Percentiles rank a stretch among this genome's conserved stretches.
Evolutionary conservation across 2,797 vertebrate genomes (phyloP).

Genomic region (Kryptopterus vitreolus): DNA sequence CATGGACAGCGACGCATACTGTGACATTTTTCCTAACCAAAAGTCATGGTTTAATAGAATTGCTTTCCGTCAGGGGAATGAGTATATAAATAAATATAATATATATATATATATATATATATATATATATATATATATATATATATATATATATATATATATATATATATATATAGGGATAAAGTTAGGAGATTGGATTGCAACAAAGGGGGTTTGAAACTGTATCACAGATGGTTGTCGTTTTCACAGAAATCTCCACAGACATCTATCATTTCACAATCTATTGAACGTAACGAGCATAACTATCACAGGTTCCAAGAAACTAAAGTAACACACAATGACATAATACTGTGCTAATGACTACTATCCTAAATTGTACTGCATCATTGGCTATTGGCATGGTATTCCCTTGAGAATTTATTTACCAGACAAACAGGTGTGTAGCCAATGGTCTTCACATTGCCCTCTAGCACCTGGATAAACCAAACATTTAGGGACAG

Average conservation of each 20-base stretch:
- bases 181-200: neutral
- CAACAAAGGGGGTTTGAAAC: neutral
- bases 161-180: neutral
- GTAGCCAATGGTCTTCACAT: neutral
- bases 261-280: neutral
- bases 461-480: neutral
- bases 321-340: neutral
- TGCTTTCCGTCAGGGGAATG: neutral
- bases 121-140: neutral
- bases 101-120: neutral
- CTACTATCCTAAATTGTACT: neutral
- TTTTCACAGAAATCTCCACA: neutral
- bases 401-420: neutral
- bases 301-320: neutral
- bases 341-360: neutral
- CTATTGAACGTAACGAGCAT: neutral
- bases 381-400: neutral
- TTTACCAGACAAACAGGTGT: neutral
- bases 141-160: neutral
- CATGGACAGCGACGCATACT: neutral
- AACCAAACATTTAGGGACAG: neutral
- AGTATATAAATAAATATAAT: too few species aligned
- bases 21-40: slow-evolving; percentile 4
- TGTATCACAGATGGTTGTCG: neutral
- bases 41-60: neutral